phyloP scores from a whole-genome alignment of 2,113 vertebrate genomes.

The Sander lucioperca region DNA sequence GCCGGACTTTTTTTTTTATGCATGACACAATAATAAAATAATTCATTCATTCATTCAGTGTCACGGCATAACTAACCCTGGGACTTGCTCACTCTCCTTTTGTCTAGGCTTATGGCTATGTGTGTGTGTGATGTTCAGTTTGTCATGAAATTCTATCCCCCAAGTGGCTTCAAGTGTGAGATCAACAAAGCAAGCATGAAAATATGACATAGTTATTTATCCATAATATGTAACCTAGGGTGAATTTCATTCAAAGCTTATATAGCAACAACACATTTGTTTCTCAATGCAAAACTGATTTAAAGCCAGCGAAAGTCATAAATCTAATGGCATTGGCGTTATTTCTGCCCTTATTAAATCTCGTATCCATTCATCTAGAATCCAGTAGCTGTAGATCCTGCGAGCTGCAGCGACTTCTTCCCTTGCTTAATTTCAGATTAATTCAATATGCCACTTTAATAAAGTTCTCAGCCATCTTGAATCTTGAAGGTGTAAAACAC shows the following conservation, averaged over 20 bases:
- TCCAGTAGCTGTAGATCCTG: background rate
- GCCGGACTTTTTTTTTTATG: too few relatives aligned
- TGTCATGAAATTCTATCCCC: background rate
- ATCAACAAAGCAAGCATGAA: background rate
- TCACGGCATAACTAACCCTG: too few relatives aligned
- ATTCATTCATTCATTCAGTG: too few relatives aligned
- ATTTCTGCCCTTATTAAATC: background rate
- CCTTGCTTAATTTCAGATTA: slow-evolving; percentile 35
- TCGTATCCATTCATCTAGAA: background rate
- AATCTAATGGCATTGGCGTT: background rate
- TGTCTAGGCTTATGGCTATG: too few relatives aligned
- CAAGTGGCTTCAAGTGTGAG: background rate
- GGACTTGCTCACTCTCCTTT: too few relatives aligned
- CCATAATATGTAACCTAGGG: background rate
- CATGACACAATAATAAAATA: too few relatives aligned
- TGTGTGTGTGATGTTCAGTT: background rate
- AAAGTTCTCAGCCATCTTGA: slow-evolving; percentile 39
- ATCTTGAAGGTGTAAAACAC: slow-evolving; percentile 59
- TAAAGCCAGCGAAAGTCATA: background rate
- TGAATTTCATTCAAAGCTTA: background rate
- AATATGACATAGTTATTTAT: background rate
- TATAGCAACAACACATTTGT: background rate
- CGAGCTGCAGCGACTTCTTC: background rate
- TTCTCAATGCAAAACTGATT: background rate
- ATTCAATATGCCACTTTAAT: slow-evolving; percentile 68